Conservation (phyloP, 2,888 invertebrate species). For the Heliconius aoede region DNA sequence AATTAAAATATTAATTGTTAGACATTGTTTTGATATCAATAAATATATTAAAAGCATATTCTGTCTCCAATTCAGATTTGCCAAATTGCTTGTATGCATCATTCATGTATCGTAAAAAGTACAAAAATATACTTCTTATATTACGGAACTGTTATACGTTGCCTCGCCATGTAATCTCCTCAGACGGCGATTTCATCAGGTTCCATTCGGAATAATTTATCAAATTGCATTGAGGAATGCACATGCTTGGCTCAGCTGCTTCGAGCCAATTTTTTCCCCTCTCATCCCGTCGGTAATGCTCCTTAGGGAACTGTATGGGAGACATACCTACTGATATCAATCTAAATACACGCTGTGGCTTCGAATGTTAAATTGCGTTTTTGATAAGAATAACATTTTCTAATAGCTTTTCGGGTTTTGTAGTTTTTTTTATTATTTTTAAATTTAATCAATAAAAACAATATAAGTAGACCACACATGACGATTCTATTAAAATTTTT, state of each 20-base stretch:
- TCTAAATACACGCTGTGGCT: slow-evolving; percentile 58
- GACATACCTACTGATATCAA: slow-evolving; percentile 51
- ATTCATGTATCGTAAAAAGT: slow-evolving; percentile 1
- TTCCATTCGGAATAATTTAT: slow-evolving; percentile 77
- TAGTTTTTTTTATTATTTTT: background rate
- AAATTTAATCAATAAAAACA: no score
- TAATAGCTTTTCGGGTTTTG: background rate
- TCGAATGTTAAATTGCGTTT: slow-evolving; percentile 47
- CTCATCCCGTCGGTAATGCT: slow-evolving; percentile 63
- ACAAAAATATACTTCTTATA: background rate
- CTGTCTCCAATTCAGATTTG: background rate
- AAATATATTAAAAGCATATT: background rate
- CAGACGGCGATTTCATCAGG: slow-evolving; percentile 69
- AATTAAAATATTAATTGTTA: background rate
- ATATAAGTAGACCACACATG: no score
- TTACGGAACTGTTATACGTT: slow-evolving; percentile 19
- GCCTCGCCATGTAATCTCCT: slow-evolving; percentile 36
- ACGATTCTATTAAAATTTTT: background rate
- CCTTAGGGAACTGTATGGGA: slow-evolving; percentile 70
- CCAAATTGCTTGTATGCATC: background rate
- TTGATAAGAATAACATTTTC: slow-evolving; percentile 31
- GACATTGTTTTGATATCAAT: background rate
- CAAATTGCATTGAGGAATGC: slow-evolving; percentile 72
- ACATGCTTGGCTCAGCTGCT: slow-evolving; percentile 75
- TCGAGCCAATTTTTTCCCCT: slow-evolving; percentile 70